phyloP scores from a whole-genome alignment of 2,797 vertebrate species.

The Leptatherina wallacei region DNA sequence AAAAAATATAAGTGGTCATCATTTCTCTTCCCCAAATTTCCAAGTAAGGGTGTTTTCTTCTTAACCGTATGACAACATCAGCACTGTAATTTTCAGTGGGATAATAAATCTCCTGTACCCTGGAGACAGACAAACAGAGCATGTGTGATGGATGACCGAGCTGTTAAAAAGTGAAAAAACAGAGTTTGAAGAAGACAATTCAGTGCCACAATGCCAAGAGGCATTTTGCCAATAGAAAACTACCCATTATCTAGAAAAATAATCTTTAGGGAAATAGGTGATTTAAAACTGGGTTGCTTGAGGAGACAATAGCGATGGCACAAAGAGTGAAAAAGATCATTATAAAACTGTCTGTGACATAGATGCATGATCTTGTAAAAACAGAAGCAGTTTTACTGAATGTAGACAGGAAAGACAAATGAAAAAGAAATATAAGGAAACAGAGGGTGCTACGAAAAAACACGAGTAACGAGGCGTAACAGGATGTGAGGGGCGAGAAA shows the following conservation, averaged over 20 bases:
- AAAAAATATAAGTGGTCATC: slow-evolving; percentile 19
- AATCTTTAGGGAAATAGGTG: slow-evolving; percentile 59
- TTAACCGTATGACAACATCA: slow-evolving; percentile 62
- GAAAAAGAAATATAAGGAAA: neutral
- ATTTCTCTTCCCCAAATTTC: slow-evolving; percentile 38
- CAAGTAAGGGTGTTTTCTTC: slow-evolving; percentile 55
- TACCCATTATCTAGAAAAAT: slow-evolving; percentile 72
- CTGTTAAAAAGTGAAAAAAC: slow-evolving; percentile 72
- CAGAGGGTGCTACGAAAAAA: slow-evolving; percentile 34
- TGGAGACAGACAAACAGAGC: slow-evolving; percentile 67
- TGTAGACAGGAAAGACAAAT: slow-evolving; percentile 16
- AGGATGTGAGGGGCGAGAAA: slow-evolving; percentile 25
- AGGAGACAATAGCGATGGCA: slow-evolving; percentile 45
- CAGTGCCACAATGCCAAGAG: slow-evolving; percentile 58
- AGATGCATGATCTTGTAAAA: slow-evolving; percentile 29
- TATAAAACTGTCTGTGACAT: slow-evolving; percentile 17
- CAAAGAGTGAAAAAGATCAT: slow-evolving; percentile 24
- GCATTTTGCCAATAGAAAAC: slow-evolving; percentile 61
- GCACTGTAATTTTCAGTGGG: slow-evolving; percentile 67
- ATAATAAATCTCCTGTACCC: slow-evolving; percentile 78
- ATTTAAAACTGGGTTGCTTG: slow-evolving; percentile 62
- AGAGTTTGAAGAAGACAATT: slow-evolving; percentile 66
- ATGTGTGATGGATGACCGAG: slow-evolving; percentile 74
- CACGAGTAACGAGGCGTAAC: slow-evolving; percentile 33
- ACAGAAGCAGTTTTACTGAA: slow-evolving; percentile 22